Evolutionary conservation across 1,140 invertebrate species (phyloP).

Genomic region (Ips typographus): DNA sequence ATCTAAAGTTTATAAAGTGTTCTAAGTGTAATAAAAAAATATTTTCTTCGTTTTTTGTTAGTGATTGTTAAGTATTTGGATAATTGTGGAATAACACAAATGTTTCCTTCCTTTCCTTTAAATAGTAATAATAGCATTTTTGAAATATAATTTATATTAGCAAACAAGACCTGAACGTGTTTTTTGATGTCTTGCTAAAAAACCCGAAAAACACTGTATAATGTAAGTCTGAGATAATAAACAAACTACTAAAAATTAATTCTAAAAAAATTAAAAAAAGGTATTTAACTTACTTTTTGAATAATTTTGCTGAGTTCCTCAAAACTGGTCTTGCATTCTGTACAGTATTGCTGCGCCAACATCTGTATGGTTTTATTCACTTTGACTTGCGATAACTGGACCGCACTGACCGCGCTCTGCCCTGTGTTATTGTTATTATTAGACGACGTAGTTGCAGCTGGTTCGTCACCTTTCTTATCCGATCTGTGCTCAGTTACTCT

Average conservation of each 20-base stretch:
- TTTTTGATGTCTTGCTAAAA: no score
- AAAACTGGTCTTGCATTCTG: slow-evolving; percentile 91
- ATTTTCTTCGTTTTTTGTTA: no score
- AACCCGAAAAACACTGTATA: no score
- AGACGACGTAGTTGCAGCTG: slow-evolving; percentile 39
- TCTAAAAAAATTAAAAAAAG: slow-evolving; percentile 1
- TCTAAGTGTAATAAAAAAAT: no score
- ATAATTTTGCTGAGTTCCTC: slow-evolving; percentile 96
- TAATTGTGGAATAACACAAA: no score
- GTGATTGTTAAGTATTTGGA: no score
- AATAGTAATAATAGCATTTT: no score
- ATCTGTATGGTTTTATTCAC: slow-evolving; percentile 84
- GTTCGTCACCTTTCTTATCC: slow-evolving; percentile 65
- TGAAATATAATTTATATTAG: no score
- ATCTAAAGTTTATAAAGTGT: no score
- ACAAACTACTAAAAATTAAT: background rate
- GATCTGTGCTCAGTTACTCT: slow-evolving; percentile 76
- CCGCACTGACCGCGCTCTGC: slow-evolving; percentile 45
- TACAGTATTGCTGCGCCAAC: slow-evolving; percentile 90
- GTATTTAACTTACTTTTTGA: slow-evolving; percentile 62
- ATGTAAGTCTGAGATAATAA: no score
- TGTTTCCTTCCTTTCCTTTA: no score
- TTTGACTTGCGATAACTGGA: slow-evolving; percentile 57
- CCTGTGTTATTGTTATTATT: slow-evolving; percentile 23
- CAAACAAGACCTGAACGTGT: no score